Evolutionary conservation across 2,888 invertebrate species (phyloP), one percentile per base, ranked within the genome.

Genomic region (Athalia circularis): DNA sequence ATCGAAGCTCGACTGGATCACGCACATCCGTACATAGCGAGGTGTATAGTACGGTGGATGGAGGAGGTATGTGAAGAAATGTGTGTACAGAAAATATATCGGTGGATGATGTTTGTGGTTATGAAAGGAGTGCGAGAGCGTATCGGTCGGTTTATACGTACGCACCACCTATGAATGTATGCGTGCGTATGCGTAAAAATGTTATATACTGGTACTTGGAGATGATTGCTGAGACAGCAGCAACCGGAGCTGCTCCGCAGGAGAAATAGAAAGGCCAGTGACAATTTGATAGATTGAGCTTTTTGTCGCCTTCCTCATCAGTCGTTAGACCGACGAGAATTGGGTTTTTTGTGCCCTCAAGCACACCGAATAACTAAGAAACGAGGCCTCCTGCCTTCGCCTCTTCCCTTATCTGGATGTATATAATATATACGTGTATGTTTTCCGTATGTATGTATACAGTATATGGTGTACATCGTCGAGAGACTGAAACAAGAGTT

Each of bases 281-380:
- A 89, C 88, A 88, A 88, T 89, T 88, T 89, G 88, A 89, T 88
- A 88, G 86, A 89, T 89, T 78, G 85, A 80, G 79, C 67, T 83
- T 84, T 84, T 82, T 83, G 84, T 85, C 85, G 80, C 68, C 54
- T 45, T 72, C 54, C 61, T 54, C 45, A 57, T 50, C 77, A 76
- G 81, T 81, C 81, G 79, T 81, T 80, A 76, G 80, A 80, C 81
- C 79, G 77, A 48, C 57, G 76, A 65, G 65, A 64, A 85, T 82
- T 80, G 80, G 79, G 79, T 80, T 85, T 83, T 83, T 84, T 84
- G 65, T 43, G 67, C 79, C 50, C 70, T 29, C 29, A 29, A 29
- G 29, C 54, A 76, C 79, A 62, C 76, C 84, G 82, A 85, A 82
- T 82, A 82, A 80, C 85, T 83, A 85, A 84, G 83, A 29, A 86